These are phyloP conservation scores for Drosophila ustulata DNA, from an alignment of 2,888 invertebrate genomes.

Conservation along the genomic window DNA sequence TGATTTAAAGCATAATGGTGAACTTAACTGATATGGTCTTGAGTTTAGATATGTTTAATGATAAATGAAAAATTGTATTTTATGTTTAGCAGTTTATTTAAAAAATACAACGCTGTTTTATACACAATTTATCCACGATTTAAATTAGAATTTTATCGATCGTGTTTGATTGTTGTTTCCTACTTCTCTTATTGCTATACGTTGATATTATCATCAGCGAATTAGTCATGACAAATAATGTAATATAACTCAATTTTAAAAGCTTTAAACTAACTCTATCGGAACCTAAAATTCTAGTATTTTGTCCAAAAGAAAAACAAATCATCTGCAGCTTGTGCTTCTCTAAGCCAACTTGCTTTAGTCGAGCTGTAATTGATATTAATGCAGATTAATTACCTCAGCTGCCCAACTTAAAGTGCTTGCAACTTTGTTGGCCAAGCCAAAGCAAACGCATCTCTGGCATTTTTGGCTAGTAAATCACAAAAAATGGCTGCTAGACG, in stretches of 20 bases:
- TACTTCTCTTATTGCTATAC: too few relatives aligned
- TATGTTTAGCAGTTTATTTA: too few relatives aligned
- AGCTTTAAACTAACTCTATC: neutral
- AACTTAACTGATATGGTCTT: neutral
- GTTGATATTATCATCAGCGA: too few relatives aligned
- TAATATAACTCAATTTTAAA: too few relatives aligned
- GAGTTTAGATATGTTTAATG: neutral
- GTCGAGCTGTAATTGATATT: constrained; percentile 18
- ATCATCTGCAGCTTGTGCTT: neutral
- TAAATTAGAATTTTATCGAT: too few relatives aligned
- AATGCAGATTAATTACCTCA: constrained; percentile 17
- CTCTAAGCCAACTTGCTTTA: neutral
- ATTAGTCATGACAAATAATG: too few relatives aligned
- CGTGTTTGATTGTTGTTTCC: too few relatives aligned
- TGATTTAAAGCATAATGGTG: too few relatives aligned
- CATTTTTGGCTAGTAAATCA: constrained; percentile 44
- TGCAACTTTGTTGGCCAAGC: constrained; percentile 18
- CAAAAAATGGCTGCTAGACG: constrained; percentile 55
- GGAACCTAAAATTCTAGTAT: neutral
- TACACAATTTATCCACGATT: too few relatives aligned
- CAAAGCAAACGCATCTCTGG: constrained; percentile 27
- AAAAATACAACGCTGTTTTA: too few relatives aligned
- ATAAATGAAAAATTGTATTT: too few relatives aligned
- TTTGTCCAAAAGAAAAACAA: too few relatives aligned
- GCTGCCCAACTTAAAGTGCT: constrained; percentile 12